phyloP scores from a whole-genome alignment of 1,140 invertebrate genomes.

The Platyscapa corneri region DNA sequence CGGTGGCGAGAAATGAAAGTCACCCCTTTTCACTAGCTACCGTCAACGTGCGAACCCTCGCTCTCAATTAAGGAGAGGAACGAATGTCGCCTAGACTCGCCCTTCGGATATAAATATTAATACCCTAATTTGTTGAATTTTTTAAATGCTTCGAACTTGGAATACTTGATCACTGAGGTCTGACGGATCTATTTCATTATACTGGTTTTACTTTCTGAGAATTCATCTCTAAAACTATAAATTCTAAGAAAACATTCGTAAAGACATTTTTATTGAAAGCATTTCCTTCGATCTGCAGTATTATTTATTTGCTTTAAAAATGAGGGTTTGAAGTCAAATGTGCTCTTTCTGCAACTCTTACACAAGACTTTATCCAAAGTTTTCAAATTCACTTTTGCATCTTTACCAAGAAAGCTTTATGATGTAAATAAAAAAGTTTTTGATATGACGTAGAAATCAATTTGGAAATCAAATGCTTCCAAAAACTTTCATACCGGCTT shows the following conservation, averaged over 20 bases:
- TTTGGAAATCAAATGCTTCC: background rate
- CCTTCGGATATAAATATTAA: background rate
- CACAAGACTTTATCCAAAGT: background rate
- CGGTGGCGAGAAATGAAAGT: background rate
- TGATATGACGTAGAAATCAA: background rate
- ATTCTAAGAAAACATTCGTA: background rate
- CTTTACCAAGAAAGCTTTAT: background rate
- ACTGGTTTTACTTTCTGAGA: background rate
- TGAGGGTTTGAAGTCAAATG: background rate
- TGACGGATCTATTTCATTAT: background rate
- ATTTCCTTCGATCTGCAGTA: background rate
- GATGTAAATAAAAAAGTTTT: slow-evolving; percentile 5
- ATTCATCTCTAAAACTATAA: background rate
- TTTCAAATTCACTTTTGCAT: background rate
- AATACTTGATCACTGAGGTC: background rate
- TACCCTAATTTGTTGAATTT: background rate
- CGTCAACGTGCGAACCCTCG: background rate
- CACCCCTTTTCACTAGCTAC: background rate
- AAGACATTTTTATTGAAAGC: background rate
- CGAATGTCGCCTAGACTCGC: background rate
- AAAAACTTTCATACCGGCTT: background rate
- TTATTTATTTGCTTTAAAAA: background rate
- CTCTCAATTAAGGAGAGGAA: background rate
- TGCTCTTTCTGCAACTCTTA: background rate
- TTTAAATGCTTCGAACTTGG: background rate